Percentiles rank a stretch among this genome's conserved stretches.
phyloP scores from a whole-genome alignment of 2,113 vertebrate species.

The Semnornis frantzii region DNA sequence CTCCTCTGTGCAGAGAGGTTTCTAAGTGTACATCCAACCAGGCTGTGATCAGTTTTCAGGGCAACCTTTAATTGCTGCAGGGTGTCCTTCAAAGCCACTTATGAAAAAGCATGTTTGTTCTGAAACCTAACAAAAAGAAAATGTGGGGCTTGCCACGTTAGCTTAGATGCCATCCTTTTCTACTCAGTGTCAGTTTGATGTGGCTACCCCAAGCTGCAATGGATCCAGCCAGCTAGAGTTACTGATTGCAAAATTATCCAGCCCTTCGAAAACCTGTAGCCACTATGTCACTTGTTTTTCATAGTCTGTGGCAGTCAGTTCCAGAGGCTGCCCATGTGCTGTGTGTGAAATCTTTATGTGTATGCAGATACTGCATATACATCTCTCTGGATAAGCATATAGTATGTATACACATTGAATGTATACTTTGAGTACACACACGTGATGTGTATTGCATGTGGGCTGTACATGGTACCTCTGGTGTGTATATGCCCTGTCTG shows the following conservation, averaged over 20 bases:
- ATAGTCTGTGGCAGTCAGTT: not conserved
- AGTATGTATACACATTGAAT: not conserved
- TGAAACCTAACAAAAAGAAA: not conserved
- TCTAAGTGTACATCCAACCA: not conserved
- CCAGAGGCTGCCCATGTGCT: not conserved
- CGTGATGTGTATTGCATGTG: not conserved
- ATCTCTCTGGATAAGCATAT: not conserved
- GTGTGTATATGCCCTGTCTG: not conserved
- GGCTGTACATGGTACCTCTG: not conserved
- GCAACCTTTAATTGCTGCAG: not conserved
- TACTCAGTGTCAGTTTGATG: not conserved
- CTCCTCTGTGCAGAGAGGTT: not conserved
- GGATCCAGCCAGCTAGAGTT: not conserved
- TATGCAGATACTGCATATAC: not conserved
- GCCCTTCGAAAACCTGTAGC: not conserved
- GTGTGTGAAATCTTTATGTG: not conserved
- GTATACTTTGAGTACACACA: not conserved
- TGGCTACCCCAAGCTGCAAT: not conserved
- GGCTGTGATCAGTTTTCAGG: not conserved
- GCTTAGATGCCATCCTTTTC: not conserved
- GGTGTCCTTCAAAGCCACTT: not conserved
- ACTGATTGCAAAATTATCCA: not conserved
- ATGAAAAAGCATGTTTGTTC: not conserved
- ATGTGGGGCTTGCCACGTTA: not conserved
- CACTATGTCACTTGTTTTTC: not conserved